These are phyloP conservation scores for Hippasteria phrygiana DNA, from an alignment of 53 echinoderm and acorn worm species.

Conservation along the genomic window DNA sequence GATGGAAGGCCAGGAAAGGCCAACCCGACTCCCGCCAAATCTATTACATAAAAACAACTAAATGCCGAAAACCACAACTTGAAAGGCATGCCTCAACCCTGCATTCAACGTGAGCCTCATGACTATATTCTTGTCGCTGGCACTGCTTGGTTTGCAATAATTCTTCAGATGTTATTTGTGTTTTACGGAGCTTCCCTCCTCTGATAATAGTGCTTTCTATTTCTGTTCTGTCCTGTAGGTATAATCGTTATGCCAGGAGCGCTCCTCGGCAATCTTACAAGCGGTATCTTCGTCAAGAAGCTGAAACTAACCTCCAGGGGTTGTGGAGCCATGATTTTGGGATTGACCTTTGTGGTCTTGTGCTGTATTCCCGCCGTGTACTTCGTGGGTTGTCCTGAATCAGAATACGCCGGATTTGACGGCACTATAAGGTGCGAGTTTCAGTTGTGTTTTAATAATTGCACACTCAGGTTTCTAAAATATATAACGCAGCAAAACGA, in stretches of 20 bases:
- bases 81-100: neutral
- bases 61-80: no score
- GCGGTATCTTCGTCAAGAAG: slow-evolving; percentile 65
- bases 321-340: slow-evolving; percentile 15
- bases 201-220: neutral
- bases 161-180: neutral
- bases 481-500: no score
- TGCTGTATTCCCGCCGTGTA: slow-evolving; percentile 41
- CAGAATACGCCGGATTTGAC: slow-evolving; percentile 1
- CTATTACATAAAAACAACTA: no score
- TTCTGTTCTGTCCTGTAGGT: slow-evolving; percentile 11
- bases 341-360: slow-evolving; percentile 1
- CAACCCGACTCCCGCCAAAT: no score
- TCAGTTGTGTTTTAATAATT: neutral
- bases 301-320: slow-evolving; percentile 55
- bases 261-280: slow-evolving; percentile 60
- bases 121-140: neutral
- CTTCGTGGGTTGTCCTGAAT: slow-evolving; percentile 48
- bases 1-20: no score
- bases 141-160: neutral
- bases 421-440: slow-evolving; percentile 8
- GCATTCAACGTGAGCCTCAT: neutral
- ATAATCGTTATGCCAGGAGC: slow-evolving; percentile 67
- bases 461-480: no score
- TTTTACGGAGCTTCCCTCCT: neutral